Conservation (phyloP, 2,113 vertebrate species). For the Brevimyrus niger region DNA sequence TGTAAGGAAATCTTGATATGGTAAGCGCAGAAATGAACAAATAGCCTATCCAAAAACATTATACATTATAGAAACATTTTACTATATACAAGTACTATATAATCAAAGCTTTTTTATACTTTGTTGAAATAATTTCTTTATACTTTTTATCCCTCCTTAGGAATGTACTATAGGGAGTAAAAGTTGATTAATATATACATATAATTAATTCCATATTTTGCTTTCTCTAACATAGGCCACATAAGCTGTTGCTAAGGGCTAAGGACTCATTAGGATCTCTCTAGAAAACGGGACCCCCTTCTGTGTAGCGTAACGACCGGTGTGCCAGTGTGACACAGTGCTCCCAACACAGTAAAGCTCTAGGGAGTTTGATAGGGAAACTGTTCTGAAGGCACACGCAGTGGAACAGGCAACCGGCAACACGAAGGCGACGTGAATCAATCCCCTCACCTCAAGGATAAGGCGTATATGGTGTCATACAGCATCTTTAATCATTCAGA, state of each 20-base stretch:
- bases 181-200: neutral
- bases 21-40: neutral
- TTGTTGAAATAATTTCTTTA: neutral
- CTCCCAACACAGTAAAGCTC: neutral
- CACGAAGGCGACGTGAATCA: constrained; percentile 18
- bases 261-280: neutral
- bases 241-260: neutral
- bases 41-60: neutral
- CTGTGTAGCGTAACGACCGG: neutral
- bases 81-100: neutral
- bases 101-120: neutral
- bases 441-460: constrained; percentile 7
- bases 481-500: constrained; percentile 32
- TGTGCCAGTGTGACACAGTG: neutral
- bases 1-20: neutral
- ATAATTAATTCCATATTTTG: neutral
- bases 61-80: neutral
- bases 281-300: neutral
- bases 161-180: neutral
- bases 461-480: neutral
- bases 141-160: neutral
- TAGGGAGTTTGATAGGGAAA: constrained; percentile 20
- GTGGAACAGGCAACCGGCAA: neutral
- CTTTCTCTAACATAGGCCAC: neutral
- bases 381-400: neutral